phyloP scores from a whole-genome alignment of 2,888 invertebrate genomes.

The Drosophila setosimentum region DNA sequence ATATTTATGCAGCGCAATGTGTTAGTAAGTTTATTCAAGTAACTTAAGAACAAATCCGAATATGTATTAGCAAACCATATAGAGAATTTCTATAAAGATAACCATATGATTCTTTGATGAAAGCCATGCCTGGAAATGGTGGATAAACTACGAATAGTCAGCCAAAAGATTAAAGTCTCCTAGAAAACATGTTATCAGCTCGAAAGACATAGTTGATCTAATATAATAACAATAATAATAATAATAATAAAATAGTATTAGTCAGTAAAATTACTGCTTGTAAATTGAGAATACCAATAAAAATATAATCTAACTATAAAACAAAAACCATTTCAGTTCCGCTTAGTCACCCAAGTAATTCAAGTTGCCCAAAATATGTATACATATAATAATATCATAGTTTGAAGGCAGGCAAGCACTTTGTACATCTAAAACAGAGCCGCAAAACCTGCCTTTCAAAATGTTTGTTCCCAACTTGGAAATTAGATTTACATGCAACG shows the following conservation, averaged over 20 bases:
- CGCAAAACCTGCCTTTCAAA: slow-evolving; percentile 22
- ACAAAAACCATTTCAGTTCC: background rate
- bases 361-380: background rate
- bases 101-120: background rate
- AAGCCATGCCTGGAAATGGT: no score
- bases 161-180: background rate
- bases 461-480: slow-evolving; percentile 65
- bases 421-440: background rate
- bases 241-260: background rate
- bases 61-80: background rate
- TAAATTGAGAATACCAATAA: background rate
- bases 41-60: background rate
- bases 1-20: background rate
- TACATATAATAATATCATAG: background rate
- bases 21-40: background rate
- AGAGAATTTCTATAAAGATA: background rate
- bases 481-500: slow-evolving; percentile 74
- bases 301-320: background rate
- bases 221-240: background rate
- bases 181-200: background rate
- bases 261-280: background rate
- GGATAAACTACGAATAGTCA: no score
- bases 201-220: background rate
- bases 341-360: background rate
- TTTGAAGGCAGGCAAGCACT: slow-evolving; percentile 2